These are phyloP conservation scores for Ara ararauna DNA, from an alignment of 2,797 vertebrate genomes.

Conservation along the genomic window DNA sequence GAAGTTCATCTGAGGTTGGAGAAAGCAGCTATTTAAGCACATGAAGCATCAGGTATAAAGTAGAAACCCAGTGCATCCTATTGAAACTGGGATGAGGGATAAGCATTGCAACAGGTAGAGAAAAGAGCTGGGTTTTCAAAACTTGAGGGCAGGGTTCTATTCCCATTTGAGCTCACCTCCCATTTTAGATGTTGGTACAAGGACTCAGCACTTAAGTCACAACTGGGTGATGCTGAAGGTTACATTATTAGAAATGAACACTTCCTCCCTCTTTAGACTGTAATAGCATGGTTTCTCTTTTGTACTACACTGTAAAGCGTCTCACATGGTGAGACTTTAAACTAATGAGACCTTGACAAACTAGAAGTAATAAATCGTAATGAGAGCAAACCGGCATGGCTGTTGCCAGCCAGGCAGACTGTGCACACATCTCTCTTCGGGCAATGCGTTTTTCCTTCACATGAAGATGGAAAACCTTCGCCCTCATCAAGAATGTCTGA, in stretches of 20 bases:
- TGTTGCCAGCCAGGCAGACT: neutral
- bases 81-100: neutral
- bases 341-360: neutral
- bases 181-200: neutral
- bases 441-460: neutral
- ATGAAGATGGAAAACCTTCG: neutral
- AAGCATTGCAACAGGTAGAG: neutral
- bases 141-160: neutral
- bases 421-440: neutral
- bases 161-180: neutral
- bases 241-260: neutral
- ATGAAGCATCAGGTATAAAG: neutral
- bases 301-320: neutral
- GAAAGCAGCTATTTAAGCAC: neutral
- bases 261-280: neutral
- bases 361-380: neutral
- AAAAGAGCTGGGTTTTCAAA: neutral
- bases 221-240: neutral
- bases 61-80: neutral
- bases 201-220: neutral
- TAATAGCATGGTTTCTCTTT: neutral
- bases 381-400: rapidly evolving
- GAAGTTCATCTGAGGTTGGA: neutral
- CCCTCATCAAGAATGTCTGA: rapidly evolving
- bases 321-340: neutral